phyloP scores from a whole-genome alignment of 2,797 vertebrate genomes.

The Danio aesculapii region DNA sequence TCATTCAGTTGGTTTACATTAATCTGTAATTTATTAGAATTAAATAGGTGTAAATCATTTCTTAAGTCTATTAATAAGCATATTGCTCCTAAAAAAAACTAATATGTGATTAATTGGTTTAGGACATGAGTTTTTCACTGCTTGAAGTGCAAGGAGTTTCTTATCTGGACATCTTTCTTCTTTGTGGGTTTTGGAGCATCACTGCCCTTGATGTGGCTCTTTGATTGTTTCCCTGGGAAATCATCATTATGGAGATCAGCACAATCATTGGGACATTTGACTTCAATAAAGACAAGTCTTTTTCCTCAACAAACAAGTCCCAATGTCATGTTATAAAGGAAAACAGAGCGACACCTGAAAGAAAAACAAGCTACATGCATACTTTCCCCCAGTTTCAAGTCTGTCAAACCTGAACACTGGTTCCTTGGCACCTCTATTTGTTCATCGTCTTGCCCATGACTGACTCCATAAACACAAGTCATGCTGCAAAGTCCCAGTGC shows the following conservation, averaged over 20 bases:
- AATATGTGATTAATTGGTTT: not conserved
- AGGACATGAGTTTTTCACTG: not conserved
- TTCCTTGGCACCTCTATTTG: not conserved
- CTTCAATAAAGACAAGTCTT: not conserved
- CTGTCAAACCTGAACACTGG: not conserved
- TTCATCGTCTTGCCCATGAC: slow-evolving; percentile 40
- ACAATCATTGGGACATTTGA: not conserved
- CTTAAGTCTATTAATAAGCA: not conserved
- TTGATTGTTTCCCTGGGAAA: not conserved
- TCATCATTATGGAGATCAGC: not conserved
- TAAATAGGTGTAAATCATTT: not conserved
- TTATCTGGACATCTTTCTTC: not conserved
- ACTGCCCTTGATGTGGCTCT: not conserved
- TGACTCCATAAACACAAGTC: slow-evolving; percentile 67
- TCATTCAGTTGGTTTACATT: not conserved
- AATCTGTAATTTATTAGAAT: not conserved
- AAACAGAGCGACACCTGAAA: not conserved
- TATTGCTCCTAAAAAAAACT: too few relatives aligned
- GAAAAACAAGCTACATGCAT: not conserved
- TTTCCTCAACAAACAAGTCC: not conserved
- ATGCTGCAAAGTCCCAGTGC: slow-evolving; percentile 57
- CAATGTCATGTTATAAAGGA: not conserved
- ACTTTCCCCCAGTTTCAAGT: not conserved
- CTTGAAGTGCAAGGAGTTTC: not conserved
- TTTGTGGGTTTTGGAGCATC: not conserved